Evolutionary conservation across 2,888 invertebrate genomes (phyloP), one percentile per base, ranked within the genome.

Genomic region (Dicranocentrus wangi): DNA sequence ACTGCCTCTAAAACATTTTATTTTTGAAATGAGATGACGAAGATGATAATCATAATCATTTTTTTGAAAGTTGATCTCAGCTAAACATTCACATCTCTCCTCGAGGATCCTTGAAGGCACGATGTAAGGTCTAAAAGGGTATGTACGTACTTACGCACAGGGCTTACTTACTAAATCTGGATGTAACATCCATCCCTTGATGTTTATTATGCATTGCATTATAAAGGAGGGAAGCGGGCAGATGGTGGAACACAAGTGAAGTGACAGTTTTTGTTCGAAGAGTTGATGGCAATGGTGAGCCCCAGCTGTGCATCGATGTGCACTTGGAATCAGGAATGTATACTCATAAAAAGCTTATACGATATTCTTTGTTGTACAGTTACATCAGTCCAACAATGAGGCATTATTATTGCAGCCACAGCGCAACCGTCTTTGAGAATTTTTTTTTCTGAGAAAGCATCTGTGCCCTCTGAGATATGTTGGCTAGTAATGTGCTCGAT

Each of bases 231-330:
- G 53, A 3, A 25, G 32, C 53, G n/a, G 65, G 68, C 80, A 81
- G 80, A 81, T 81, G 80, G 66, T 81, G 47, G 47, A 66, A 73
- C 68, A 55, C 80, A 71, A 84, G 83, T 84, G 84, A 71, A 84
- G 83, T 84, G 84, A 84, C 84, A 84, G 83, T 84, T 84, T 81
- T 76, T 75, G 19, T 81, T 76, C 78, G 19, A 61, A 69, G 80
- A 81, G 68, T 66, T 81, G 77, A 82, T 77, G 66, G 82, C 68
- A 82, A 83, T 66, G n/a, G n/a, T n/a, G n/a, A n/a, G n/a, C 82
- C 82, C 84, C 84, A 84, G 81, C 83, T 82, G 83, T 58, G 84
- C 79, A 69, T 83, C 80, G 77, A 61, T 79, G 51, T 73, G 70
- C 73, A 81, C 77, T 80, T 68, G 70, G 39, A 10, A 32, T 32